A percentile compares a stretch with the other conserved stretches of the same genome.
Conservation (phyloP, 1,140 invertebrate genomes). For the Condylostylus longicornis region DNA sequence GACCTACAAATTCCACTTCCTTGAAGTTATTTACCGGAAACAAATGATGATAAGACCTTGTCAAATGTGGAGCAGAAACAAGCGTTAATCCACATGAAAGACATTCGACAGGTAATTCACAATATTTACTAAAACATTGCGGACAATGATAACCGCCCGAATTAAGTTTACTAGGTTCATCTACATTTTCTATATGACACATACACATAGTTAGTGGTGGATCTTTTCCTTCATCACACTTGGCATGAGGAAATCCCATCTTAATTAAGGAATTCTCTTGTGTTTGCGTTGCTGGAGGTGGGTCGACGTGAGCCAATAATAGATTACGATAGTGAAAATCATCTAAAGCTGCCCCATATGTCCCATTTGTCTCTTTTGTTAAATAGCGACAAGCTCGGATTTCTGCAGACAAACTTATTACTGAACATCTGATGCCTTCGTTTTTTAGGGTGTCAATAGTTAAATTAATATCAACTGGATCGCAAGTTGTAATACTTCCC, state of each 20-base stretch:
- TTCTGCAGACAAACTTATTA: slow-evolving; percentile 91
- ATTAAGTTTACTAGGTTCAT: slow-evolving; percentile 46
- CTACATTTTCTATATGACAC: slow-evolving; percentile 70
- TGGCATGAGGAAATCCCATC: slow-evolving; percentile 77
- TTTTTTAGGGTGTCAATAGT: slow-evolving; percentile 60
- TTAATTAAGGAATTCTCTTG: slow-evolving; percentile 74
- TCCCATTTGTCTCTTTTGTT: slow-evolving; percentile 52
- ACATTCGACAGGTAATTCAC: slow-evolving; percentile 94
- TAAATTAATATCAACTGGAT: slow-evolving; percentile 80
- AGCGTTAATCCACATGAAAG: slow-evolving; percentile 85
- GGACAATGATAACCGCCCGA: slow-evolving; percentile 85
- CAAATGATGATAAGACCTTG: slow-evolving; percentile 91
- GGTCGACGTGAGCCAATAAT: slow-evolving; percentile 62
- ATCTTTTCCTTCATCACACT: slow-evolving; percentile 41
- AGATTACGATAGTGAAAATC: slow-evolving; percentile 80
- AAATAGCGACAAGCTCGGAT: slow-evolving; percentile 76
- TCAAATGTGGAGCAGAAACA: slow-evolving; percentile 94
- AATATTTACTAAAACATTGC: slow-evolving; percentile 93
- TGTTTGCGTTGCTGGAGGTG: slow-evolving; percentile 66
- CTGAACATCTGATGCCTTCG: slow-evolving; percentile 73
- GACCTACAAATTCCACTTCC: slow-evolving; percentile 46
- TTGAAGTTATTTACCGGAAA: slow-evolving; percentile 79
- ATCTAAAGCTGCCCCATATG: slow-evolving; percentile 50
- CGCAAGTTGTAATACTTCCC: slow-evolving; percentile 90
- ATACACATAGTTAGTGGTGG: slow-evolving; percentile 66